Conservation (phyloP, 2,888 invertebrate species). For the Ichneumon xanthorius region DNA sequence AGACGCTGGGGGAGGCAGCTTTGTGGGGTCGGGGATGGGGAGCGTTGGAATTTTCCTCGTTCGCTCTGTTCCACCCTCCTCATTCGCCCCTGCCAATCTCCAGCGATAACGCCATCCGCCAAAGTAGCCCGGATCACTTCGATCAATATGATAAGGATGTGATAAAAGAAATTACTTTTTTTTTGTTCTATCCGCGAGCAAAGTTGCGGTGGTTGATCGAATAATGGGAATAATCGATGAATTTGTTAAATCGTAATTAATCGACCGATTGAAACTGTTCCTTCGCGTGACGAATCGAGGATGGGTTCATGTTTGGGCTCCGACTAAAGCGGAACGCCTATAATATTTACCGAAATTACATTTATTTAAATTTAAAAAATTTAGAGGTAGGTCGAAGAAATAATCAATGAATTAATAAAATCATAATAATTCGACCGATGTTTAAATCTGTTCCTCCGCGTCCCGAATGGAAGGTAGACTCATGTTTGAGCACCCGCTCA, state of each 20-base stretch:
- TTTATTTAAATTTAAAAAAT: background rate
- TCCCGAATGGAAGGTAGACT: background rate
- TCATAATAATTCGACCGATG: background rate
- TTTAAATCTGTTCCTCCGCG: background rate
- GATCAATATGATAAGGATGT: conserved; percentile 49
- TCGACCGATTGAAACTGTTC: background rate
- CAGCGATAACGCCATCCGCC: conserved; percentile 45
- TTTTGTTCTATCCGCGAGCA: too few species aligned
- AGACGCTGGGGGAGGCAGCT: conserved; percentile 41
- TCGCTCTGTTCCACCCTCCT: conserved; percentile 6
- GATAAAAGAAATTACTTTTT: conserved; percentile 42
- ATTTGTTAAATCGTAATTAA: background rate
- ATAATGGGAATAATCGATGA: background rate
- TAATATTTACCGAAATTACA: background rate
- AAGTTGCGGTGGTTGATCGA: background rate
- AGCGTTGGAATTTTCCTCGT: conserved; percentile 28
- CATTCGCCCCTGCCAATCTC: conserved; percentile 30
- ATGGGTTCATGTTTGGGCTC: background rate
- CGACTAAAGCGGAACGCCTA: too few species aligned
- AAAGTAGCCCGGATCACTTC: conserved; percentile 42
- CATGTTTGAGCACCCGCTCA: background rate
- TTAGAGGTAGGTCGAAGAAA: background rate
- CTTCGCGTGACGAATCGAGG: too few species aligned
- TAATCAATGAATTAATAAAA: background rate
- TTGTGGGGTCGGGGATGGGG: background rate